Conservation (phyloP, 1,140 invertebrate species). For the Phymastichus coffea region DNA sequence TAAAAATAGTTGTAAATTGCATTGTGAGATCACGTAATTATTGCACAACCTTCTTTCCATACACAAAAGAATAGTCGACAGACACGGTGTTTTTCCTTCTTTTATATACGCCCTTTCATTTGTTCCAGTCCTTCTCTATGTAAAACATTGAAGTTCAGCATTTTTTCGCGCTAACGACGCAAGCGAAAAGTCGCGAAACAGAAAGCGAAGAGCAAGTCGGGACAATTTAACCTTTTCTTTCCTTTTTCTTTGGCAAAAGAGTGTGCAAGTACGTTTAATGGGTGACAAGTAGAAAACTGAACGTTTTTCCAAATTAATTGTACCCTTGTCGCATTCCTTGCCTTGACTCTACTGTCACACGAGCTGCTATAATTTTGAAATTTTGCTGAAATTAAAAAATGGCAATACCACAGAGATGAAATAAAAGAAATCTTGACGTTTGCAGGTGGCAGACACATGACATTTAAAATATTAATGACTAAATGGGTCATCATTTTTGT, state of each 20-base stretch:
- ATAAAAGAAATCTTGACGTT: too few relatives aligned
- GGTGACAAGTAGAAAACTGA: constrained; percentile 43
- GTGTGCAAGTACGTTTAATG: constrained; percentile 24
- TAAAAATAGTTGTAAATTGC: constrained; percentile 4
- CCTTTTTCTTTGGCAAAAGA: too few relatives aligned
- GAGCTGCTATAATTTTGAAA: not conserved
- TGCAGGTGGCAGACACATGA: too few relatives aligned
- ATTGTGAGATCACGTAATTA: not conserved
- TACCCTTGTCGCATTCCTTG: too few relatives aligned
- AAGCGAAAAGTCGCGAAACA: not conserved
- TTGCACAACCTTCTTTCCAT: not conserved
- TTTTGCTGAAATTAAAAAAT: not conserved
- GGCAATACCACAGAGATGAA: not conserved
- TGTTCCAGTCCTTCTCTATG: too few relatives aligned
- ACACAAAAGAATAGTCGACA: too few relatives aligned
- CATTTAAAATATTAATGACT: too few relatives aligned
- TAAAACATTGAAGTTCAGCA: constrained; percentile 10
- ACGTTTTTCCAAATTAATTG: constrained; percentile 42
- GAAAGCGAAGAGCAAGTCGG: not conserved
- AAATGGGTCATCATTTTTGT: too few relatives aligned
- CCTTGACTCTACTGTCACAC: not conserved
- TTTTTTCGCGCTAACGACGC: constrained; percentile 9
- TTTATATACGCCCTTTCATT: too few relatives aligned
- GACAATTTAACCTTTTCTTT: not conserved
- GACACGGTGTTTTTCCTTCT: too few relatives aligned